Evolutionary conservation across 2,113 vertebrate genomes (phyloP).

Genomic region (Pachypanchax playfairii): DNA sequence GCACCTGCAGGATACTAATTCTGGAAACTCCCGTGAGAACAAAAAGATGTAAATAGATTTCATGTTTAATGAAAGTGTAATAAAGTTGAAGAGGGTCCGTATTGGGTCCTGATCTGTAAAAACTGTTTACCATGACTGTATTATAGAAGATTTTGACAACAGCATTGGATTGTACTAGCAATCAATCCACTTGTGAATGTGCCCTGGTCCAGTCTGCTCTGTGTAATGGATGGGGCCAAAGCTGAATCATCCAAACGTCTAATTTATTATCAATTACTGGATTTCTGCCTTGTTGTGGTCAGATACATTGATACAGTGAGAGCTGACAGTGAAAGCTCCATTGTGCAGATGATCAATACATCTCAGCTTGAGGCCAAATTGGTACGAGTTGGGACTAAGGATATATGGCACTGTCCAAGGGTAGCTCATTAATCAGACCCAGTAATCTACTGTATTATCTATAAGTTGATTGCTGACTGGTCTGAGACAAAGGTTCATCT

Average conservation of each 20-base stretch:
- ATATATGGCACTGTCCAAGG: background rate
- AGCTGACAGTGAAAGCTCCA: constrained; percentile 44
- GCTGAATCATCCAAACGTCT: constrained; percentile 29
- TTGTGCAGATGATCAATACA: constrained; percentile 46
- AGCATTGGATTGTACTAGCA: background rate
- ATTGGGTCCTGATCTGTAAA: background rate
- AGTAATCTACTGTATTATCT: constrained; percentile 48
- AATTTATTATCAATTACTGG: constrained; percentile 61
- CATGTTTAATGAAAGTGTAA: too few species aligned
- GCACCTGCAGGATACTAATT: too few species aligned
- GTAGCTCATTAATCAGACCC: constrained; percentile 43
- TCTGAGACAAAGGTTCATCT: constrained; percentile 8
- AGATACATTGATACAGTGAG: constrained; percentile 27
- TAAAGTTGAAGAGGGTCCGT: background rate
- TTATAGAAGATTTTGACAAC: constrained; percentile 10
- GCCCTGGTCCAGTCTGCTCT: background rate
- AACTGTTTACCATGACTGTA: background rate
- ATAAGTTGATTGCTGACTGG: constrained; percentile 29
- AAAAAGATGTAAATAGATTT: too few species aligned
- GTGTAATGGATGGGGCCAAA: constrained; percentile 36
- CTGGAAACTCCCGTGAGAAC: too few species aligned
- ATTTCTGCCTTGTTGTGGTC: constrained; percentile 32
- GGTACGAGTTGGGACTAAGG: constrained; percentile 16
- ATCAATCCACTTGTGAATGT: constrained; percentile 1
- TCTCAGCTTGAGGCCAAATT: constrained; percentile 22